A percentile compares a stretch with the other conserved stretches of the same genome.
phyloP scores from a whole-genome alignment of 2,797 vertebrate genomes.

The Hirundo rustica region DNA sequence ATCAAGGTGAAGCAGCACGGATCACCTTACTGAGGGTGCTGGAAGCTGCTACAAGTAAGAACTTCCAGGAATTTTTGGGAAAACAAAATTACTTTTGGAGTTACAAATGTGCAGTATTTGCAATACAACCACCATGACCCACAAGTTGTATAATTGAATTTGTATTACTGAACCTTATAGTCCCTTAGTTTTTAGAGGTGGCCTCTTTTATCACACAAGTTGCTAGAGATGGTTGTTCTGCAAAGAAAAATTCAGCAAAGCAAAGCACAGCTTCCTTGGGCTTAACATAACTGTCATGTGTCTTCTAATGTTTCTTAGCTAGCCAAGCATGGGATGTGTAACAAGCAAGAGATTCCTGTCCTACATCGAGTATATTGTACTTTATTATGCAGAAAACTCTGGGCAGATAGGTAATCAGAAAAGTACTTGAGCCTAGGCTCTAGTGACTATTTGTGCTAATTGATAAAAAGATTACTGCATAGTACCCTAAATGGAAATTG shows the following conservation, averaged over 20 bases:
- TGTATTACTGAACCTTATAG: background rate
- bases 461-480: background rate
- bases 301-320: background rate
- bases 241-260: background rate
- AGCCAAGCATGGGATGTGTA: background rate
- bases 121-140: background rate
- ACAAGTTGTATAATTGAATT: background rate
- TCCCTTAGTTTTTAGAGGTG: background rate
- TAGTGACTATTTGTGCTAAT: background rate
- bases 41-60: background rate
- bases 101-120: background rate
- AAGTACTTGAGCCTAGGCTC: background rate
- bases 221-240: background rate
- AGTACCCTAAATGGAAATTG: background rate
- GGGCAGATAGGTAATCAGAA: background rate
- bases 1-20: background rate
- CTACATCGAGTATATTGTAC: background rate
- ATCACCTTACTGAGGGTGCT: background rate
- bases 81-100: background rate
- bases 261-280: background rate
- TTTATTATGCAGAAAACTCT: background rate
- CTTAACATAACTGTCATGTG: background rate
- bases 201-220: background rate
- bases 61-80: background rate
- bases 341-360: background rate